phyloP scores from a whole-genome alignment of 1,140 invertebrate species.

The Drosophila parvula region DNA sequence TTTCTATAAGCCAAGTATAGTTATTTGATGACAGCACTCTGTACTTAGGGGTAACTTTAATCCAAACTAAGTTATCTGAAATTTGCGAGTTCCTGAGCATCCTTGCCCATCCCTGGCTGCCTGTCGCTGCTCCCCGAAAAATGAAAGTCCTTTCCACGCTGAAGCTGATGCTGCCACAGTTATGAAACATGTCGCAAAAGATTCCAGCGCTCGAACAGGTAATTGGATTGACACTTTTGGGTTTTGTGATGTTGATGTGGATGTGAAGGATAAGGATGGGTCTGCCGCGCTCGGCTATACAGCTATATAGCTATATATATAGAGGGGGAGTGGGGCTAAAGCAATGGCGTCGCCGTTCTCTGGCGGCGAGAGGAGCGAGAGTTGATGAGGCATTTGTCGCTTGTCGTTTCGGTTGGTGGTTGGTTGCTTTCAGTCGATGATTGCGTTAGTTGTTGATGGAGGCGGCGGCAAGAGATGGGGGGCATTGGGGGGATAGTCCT shows the following conservation, averaged over 20 bases:
- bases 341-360: slow-evolving; percentile 50
- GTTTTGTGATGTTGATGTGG: slow-evolving; percentile 63
- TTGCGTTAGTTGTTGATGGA: slow-evolving; percentile 79
- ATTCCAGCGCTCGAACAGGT: slow-evolving; percentile 81
- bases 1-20: background rate
- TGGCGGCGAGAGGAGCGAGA: slow-evolving; percentile 46
- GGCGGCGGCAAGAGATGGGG: slow-evolving; percentile 2
- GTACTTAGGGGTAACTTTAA: background rate
- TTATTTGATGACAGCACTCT: background rate
- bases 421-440: slow-evolving; percentile 75
- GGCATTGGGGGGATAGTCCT: background rate
- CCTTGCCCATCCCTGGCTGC: slow-evolving; percentile 29
- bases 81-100: background rate
- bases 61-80: slow-evolving; percentile 9
- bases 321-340: slow-evolving; percentile 2
- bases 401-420: slow-evolving; percentile 55
- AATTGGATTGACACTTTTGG: slow-evolving; percentile 83
- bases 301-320: slow-evolving; percentile 20
- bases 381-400: slow-evolving; percentile 75
- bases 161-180: slow-evolving; percentile 50
- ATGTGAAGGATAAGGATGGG: slow-evolving; percentile 34
- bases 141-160: slow-evolving; percentile 54
- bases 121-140: slow-evolving; percentile 28
- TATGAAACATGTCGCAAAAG: slow-evolving; percentile 83
- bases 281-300: slow-evolving; percentile 7